A percentile compares a stretch with the other conserved stretches of the same genome.
Evolutionary conservation across 1,140 invertebrate genomes (phyloP).

Genomic region (Scaptodrosophila lebanonensis): DNA sequence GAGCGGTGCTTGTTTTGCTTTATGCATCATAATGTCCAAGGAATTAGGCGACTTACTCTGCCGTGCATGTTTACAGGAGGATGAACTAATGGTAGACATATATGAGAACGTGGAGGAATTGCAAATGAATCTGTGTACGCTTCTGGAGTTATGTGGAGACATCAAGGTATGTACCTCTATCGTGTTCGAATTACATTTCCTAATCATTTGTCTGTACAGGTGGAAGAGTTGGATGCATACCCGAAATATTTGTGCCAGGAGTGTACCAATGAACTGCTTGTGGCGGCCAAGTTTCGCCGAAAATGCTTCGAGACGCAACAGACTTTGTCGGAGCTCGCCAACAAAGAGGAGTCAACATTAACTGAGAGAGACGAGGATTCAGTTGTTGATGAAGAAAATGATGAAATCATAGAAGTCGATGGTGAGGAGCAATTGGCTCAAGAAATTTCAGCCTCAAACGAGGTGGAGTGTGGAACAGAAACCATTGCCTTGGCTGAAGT

Average conservation of each 20-base stretch:
- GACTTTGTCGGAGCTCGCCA: neutral
- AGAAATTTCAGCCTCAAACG: conserved; percentile 12
- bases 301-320: conserved; percentile 41
- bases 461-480: neutral
- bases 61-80: conserved; percentile 42
- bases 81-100: conserved; percentile 42
- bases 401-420: conserved; percentile 31
- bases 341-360: neutral
- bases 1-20: no score
- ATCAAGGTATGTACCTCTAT: conserved; percentile 24
- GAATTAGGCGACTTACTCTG: conserved; percentile 27
- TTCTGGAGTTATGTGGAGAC: conserved; percentile 35
- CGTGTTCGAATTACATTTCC: no score
- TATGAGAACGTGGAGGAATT: conserved; percentile 48
- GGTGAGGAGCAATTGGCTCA: conserved; percentile 14
- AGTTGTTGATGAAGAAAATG: neutral
- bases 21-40: conserved; percentile 9
- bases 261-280: conserved; percentile 49
- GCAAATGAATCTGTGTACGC: conserved; percentile 31
- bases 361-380: neutral
- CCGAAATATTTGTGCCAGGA: conserved; percentile 50
- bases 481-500: no score
- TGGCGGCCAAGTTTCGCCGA: conserved; percentile 45
- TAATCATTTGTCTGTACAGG: conserved; percentile 9
- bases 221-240: conserved; percentile 19